Conservation (phyloP, 1,140 invertebrate genomes). For the Goniozus legneri region DNA sequence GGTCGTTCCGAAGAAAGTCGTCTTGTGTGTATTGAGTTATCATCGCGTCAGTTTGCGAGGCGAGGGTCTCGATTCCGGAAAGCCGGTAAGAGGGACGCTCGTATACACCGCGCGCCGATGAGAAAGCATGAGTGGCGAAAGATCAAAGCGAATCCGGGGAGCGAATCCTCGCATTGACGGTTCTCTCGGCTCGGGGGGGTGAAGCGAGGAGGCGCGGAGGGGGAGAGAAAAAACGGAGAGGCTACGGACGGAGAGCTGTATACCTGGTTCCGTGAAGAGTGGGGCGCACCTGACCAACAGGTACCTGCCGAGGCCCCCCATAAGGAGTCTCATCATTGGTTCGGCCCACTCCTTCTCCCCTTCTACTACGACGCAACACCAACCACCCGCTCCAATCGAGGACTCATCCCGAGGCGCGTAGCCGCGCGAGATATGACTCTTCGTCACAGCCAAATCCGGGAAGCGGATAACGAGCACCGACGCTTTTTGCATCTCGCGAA, state of each 20-base stretch:
- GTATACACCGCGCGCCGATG: conserved; percentile 7
- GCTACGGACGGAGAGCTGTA: conserved; percentile 9
- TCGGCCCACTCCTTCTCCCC: conserved; percentile 32
- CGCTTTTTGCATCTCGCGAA: too few relatives aligned
- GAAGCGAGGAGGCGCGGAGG: neutral
- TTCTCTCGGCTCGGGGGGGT: neutral
- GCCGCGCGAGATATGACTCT: too few relatives aligned
- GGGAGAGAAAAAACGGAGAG: conserved; percentile 6
- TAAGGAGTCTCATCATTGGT: conserved; percentile 42
- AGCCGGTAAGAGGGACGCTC: too few relatives aligned
- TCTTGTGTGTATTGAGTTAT: too few relatives aligned
- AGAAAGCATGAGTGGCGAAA: conserved; percentile 32
- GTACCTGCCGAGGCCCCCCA: conserved; percentile 36
- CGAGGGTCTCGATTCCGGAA: conserved; percentile 4
- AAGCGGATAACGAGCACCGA: too few relatives aligned
- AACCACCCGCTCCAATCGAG: too few relatives aligned
- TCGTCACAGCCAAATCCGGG: too few relatives aligned
- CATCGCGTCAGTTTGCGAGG: too few relatives aligned
- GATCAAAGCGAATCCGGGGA: conserved; percentile 32
- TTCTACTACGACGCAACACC: too few relatives aligned
- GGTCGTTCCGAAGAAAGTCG: too few relatives aligned
- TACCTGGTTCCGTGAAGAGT: conserved; percentile 20
- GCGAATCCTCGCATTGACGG: conserved; percentile 23
- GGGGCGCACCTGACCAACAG: conserved; percentile 41
- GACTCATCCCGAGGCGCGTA: too few relatives aligned